Evolutionary conservation across 2,797 vertebrate species (phyloP), one percentile per base, ranked within the genome.

Genomic region (Dendrocincla fuliginosa): DNA sequence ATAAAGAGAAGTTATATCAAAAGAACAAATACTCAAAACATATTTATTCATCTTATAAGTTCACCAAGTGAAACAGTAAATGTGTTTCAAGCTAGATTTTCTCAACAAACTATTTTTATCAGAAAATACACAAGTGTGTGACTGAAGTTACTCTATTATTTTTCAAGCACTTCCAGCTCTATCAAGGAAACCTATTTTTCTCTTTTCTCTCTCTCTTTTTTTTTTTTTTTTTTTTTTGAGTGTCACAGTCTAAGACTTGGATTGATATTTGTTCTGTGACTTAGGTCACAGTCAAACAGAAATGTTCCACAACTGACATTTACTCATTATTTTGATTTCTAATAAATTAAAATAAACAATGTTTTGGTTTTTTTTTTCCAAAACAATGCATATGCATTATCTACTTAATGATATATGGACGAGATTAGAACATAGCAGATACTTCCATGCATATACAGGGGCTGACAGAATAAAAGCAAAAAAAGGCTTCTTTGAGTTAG

Each of bases 341-440:
- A 49, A 55, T 16, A 41, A 56, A 33, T 41, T n/a, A 32, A 3
- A 61, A 50, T 18, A 57, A 82, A 70, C 12, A 42, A 7, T 55
- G 7, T 0, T 82, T 35, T 35, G 35, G 35, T 65, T 23, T 67
- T 17, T 53, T 81, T 84, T 68, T 4, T 55, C 18, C 18, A 71
- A 81, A 81, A 55, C 5, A 68, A 57, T n/a, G 1, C 5, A 33
- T 28, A 33, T 27, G 1, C 1, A 27, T 61, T 82, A 52, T 73
- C 10, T 74, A 50, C 30, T 41, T 77, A 73, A 81, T 28, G 13
- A 60, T 42, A 46, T 23, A 55, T 8, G 5, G 18, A 68, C 6
- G 7, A 33, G 35, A 61, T 60, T 27, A 76, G 42, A 73, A 37
- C 0, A 0, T 42, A 6, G 6, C 3, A 75, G 35, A 10, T 47